Evolutionary conservation across 2,888 invertebrate genomes (phyloP).

Genomic region (Arge pagana): DNA sequence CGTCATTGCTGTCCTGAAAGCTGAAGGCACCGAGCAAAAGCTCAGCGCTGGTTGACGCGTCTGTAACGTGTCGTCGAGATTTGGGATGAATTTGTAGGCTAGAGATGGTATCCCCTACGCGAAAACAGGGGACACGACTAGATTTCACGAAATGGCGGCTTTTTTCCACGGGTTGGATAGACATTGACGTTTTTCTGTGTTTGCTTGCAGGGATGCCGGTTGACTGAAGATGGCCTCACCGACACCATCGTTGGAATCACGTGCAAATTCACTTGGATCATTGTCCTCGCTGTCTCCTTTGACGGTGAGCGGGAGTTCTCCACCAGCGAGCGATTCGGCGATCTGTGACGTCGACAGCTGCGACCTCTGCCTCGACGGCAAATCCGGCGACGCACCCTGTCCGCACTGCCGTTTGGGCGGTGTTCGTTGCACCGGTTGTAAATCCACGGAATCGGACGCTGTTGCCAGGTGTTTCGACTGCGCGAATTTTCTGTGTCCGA

Average conservation of each 20-base stretch:
- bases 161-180: too few species aligned
- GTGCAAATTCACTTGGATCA: constrained; percentile 90
- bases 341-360: constrained; percentile 69
- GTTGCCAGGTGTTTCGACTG: constrained; percentile 97
- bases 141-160: too few species aligned
- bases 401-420: constrained; percentile 61
- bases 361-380: constrained; percentile 54
- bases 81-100: too few species aligned
- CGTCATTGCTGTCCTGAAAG: too few species aligned
- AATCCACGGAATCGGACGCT: constrained; percentile 91
- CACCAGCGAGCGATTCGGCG: constrained; percentile 83
- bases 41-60: too few species aligned
- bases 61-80: too few species aligned
- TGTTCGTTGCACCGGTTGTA: constrained; percentile 92
- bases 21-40: too few species aligned
- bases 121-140: too few species aligned
- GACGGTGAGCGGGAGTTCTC: constrained; percentile 86
- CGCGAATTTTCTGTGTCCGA: constrained; percentile 92
- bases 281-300: constrained; percentile 71
- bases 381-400: constrained; percentile 54
- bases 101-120: too few species aligned
- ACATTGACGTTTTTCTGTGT: constrained; percentile 39
- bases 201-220: constrained; percentile 81
- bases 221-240: constrained; percentile 92
- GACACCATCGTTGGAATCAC: constrained; percentile 91